phyloP scores from a whole-genome alignment of 2,888 invertebrate species.

The Phortica magna region DNA sequence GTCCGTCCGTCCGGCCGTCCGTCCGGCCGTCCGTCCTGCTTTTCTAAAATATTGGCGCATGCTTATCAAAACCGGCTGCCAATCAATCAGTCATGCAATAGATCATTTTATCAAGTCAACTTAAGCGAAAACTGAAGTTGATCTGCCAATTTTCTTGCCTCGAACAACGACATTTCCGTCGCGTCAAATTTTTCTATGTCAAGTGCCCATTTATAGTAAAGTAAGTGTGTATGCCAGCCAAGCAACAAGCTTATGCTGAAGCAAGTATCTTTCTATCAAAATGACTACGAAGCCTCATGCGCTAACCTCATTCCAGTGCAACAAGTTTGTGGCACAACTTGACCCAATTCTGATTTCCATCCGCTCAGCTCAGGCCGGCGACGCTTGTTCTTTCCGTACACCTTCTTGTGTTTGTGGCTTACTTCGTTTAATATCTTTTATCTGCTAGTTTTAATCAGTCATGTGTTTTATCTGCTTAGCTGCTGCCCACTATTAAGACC shows the following conservation, averaged over 20 bases:
- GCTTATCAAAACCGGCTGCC: background rate
- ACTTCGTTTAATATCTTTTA: background rate
- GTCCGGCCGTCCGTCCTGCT: too few species aligned
- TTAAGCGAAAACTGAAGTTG: background rate
- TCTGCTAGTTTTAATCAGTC: background rate
- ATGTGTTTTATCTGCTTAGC: background rate
- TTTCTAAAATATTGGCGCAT: background rate
- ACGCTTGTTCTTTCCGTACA: background rate
- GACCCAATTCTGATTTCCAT: slow-evolving; percentile 61
- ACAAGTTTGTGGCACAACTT: slow-evolving; percentile 38
- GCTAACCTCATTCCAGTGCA: slow-evolving; percentile 46
- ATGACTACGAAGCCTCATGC: slow-evolving; percentile 41
- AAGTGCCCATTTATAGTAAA: slow-evolving; percentile 23
- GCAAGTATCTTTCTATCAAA: slow-evolving; percentile 30
- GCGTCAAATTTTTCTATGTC: slow-evolving; percentile 19
- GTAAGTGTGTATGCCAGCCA: background rate
- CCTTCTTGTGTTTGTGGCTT: background rate
- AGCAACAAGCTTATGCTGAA: background rate
- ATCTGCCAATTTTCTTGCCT: background rate
- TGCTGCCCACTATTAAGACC: slow-evolving; percentile 47
- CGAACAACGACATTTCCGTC: background rate
- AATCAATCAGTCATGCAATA: slow-evolving; percentile 21
- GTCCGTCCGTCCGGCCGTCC: too few species aligned
- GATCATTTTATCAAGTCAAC: slow-evolving; percentile 28
- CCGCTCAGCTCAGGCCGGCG: background rate